Evolutionary conservation across 2,888 invertebrate genomes (phyloP).

Genomic region (Sympetrum striolatum): DNA sequence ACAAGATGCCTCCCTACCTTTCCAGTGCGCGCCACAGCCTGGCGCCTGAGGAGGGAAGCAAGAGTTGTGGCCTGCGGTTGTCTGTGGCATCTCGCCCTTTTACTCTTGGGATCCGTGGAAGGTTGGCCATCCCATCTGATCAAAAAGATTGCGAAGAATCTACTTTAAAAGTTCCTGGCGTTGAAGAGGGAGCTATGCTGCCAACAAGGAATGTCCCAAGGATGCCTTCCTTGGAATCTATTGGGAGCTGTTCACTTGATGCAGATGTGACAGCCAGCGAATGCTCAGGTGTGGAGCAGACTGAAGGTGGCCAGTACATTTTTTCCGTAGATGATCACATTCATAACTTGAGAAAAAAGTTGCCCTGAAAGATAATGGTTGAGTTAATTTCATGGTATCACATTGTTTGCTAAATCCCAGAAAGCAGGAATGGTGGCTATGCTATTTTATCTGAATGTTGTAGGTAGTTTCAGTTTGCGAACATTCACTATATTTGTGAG

Average conservation of each 20-base stretch:
- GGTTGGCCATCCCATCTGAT: slow-evolving; percentile 46
- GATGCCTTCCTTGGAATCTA: slow-evolving; percentile 74
- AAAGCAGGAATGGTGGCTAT: too few relatives aligned
- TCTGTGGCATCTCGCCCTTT: slow-evolving; percentile 25
- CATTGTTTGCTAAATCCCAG: too few relatives aligned
- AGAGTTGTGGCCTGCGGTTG: slow-evolving; percentile 13
- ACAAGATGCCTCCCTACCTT: slow-evolving; percentile 41
- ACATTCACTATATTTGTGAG: too few relatives aligned
- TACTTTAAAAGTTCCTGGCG: not conserved
- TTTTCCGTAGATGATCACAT: not conserved
- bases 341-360: slow-evolving; percentile 14
- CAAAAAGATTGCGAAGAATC: not conserved
- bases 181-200: not conserved
- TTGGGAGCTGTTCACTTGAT: slow-evolving; percentile 86
- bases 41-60: slow-evolving; percentile 31
- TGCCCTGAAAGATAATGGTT: too few relatives aligned
- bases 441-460: too few relatives aligned
- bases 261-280: slow-evolving; percentile 68
- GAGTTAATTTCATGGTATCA: too few relatives aligned
- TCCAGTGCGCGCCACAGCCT: slow-evolving; percentile 31
- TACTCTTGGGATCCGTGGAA: slow-evolving; percentile 41
- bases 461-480: too few relatives aligned
- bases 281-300: slow-evolving; percentile 48
- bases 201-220: slow-evolving; percentile 18
- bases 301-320: not conserved